A percentile compares a stretch with the other conserved stretches of the same genome.
Conservation (phyloP, 2,113 vertebrate species). For the Oostethus manadensis region DNA sequence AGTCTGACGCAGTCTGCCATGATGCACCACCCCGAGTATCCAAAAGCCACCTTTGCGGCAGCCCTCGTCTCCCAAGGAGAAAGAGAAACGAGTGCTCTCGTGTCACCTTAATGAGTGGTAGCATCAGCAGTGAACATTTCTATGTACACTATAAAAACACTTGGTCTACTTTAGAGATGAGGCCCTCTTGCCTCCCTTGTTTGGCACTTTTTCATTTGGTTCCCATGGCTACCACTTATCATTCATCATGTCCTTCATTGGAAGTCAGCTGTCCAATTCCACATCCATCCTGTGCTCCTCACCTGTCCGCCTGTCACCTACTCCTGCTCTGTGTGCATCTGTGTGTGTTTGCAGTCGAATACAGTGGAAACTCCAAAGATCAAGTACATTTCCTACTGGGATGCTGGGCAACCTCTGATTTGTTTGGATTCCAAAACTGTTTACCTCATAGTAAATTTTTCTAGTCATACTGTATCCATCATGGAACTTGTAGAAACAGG, state of each 20-base stretch:
- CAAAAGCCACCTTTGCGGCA: conserved; percentile 34
- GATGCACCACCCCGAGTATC: conserved; percentile 34
- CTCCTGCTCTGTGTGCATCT: conserved; percentile 32
- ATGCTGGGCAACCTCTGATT: not conserved
- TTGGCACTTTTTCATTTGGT: conserved; percentile 30
- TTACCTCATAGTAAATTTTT: too few species aligned
- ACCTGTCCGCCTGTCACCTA: conserved; percentile 62
- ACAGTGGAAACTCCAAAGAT: not conserved
- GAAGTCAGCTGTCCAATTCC: conserved; percentile 27
- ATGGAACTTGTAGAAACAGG: too few species aligned
- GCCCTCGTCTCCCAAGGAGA: conserved; percentile 56
- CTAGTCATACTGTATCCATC: too few species aligned
- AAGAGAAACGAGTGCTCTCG: conserved; percentile 14
- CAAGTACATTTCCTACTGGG: not conserved
- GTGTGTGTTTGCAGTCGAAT: conserved; percentile 12
- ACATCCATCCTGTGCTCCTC: conserved; percentile 69
- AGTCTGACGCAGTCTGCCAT: conserved; percentile 39
- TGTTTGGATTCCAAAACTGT: too few species aligned
- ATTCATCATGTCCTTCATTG: conserved; percentile 17
- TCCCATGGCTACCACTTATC: conserved; percentile 31
- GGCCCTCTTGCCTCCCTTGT: conserved; percentile 23
- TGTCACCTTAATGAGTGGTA: not conserved
- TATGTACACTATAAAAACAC: not conserved
- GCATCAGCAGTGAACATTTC: not conserved
- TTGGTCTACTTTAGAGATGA: conserved; percentile 57